Conservation (phyloP, 2,113 vertebrate genomes). For the Melozone crissalis region DNA sequence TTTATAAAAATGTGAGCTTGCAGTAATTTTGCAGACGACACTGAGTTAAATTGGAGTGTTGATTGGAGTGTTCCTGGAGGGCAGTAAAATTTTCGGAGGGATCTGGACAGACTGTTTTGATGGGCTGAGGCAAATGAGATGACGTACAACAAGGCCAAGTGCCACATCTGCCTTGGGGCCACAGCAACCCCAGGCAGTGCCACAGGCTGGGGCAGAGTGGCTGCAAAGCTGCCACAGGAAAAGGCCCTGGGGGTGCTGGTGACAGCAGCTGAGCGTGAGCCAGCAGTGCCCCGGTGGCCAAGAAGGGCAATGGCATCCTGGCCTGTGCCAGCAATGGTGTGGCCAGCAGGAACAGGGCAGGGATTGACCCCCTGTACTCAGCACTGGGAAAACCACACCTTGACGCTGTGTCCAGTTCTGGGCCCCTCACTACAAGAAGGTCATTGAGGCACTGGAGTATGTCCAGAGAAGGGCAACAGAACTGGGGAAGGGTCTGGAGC, state of each 20-base stretch:
- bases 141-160: background rate
- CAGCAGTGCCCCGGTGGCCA: background rate
- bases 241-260: background rate
- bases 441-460: rapidly evolving
- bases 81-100: rapidly evolving
- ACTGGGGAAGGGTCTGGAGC: rapidly evolving
- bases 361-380: rapidly evolving
- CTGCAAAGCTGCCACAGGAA: background rate
- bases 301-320: background rate
- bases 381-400: rapidly evolving
- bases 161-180: rapidly evolving
- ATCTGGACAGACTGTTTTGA: background rate
- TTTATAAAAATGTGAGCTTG: background rate
- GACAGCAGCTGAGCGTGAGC: background rate
- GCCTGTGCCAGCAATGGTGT: background rate
- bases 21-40: background rate
- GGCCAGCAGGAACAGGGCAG: background rate
- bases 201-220: background rate
- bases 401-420: rapidly evolving
- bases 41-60: rapidly evolving
- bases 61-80: background rate
- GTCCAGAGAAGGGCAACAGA: background rate
- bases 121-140: background rate
- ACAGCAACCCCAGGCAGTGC: background rate
- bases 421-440: rapidly evolving